These are phyloP conservation scores for Sphinx pinastri DNA, from an alignment of 2,888 invertebrate genomes.

Conservation along the genomic window DNA sequence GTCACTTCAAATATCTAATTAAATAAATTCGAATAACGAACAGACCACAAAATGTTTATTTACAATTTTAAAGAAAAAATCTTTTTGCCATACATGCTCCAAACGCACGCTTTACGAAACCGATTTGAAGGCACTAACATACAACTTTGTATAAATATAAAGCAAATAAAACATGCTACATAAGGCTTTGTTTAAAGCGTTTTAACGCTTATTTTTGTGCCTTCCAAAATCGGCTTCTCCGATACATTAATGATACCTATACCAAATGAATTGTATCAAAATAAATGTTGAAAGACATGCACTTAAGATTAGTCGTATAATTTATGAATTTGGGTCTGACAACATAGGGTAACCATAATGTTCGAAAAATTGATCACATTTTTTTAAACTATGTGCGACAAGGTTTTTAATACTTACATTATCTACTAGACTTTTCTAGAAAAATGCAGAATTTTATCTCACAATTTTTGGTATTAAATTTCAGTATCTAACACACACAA, in stretches of 20 bases:
- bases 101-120: neutral
- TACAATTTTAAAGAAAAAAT: slow-evolving; percentile 3
- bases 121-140: neutral
- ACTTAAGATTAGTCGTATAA: no score
- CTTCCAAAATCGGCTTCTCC: slow-evolving; percentile 7
- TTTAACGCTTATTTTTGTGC: slow-evolving; percentile 1
- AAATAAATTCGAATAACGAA: slow-evolving; percentile 21
- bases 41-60: slow-evolving; percentile 9
- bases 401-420: no score
- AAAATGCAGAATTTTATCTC: no score
- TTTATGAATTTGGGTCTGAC: no score
- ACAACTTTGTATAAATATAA: slow-evolving; percentile 1
- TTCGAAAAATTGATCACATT: no score
- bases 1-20: slow-evolving; percentile 23
- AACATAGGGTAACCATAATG: no score
- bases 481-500: no score
- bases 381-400: no score
- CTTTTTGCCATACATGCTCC: neutral
- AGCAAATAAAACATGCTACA: slow-evolving; percentile 4
- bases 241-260: slow-evolving; percentile 6
- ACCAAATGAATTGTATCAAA: slow-evolving; percentile 17
- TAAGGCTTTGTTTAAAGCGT: neutral
- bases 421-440: no score
- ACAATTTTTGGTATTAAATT: no score
- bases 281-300: no score